Evolutionary conservation across 2,888 invertebrate species (phyloP), one percentile per base, ranked within the genome.

Genomic region (Mimachlamys varia): DNA sequence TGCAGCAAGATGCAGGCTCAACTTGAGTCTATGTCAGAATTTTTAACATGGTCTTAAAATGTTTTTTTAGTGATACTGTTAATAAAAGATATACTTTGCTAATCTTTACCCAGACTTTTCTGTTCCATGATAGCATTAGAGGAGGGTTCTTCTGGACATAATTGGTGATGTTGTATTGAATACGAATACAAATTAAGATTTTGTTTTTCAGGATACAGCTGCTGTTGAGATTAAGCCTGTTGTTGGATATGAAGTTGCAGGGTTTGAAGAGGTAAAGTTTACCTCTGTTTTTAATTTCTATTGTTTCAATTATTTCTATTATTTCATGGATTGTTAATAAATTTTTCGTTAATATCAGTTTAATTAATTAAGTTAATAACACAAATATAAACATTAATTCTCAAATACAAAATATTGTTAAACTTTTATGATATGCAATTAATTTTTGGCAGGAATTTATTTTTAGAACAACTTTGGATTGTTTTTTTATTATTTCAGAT

Each of bases 151-250:
- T 5, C 44, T 5, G 7, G 44, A n/a, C n/a, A n/a, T n/a, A n/a
- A n/a, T n/a, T n/a, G n/a, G n/a, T n/a, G n/a, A n/a, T n/a, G n/a
- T n/a, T n/a, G 44, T 44, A 7, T 44, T 44, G 44, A 44, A 44
- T 44, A 7, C 44, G 7, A 44, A 44, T 44, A 44, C 7, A 7
- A 44, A 44, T 44, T 44, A 44, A 44, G 44, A 7, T 44, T 44
- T 44, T 3, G 3, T 44, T 44, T 44, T 44, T 89, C 19, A 96
- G 96, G 97, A 97, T 95, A 97, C 97, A 88, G 97, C 97, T 88
- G 97, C 97, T 50, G 95, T 97, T 27, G 96, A 97, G 91, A 97
- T 97, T 90, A 96, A 97, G 92, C 97, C 97, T 19, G 96, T 97
- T 87, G 95, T 97, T 22, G 97, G 97, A 44, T 97, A 97, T 95